phyloP scores from a whole-genome alignment of 2,113 vertebrate species.

The Cinclus mexicanus region DNA sequence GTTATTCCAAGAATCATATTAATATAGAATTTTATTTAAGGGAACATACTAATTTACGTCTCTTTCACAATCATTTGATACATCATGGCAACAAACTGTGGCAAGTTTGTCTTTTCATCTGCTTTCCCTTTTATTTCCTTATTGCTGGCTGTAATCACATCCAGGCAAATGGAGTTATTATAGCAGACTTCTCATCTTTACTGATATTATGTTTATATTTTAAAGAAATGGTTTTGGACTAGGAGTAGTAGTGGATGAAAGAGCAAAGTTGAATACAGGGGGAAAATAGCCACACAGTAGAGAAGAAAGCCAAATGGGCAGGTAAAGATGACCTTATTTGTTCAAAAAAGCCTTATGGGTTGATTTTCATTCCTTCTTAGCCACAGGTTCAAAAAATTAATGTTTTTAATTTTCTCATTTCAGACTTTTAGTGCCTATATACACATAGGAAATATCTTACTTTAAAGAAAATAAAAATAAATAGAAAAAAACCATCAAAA shows the following conservation, averaged over 20 bases:
- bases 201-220: neutral
- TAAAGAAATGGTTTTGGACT: conserved; percentile 2
- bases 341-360: neutral
- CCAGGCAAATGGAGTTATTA: neutral
- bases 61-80: neutral
- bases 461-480: neutral
- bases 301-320: neutral
- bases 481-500: neutral
- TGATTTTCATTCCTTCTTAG: neutral
- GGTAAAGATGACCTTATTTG: neutral
- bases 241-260: neutral
- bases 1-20: neutral
- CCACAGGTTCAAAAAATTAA: conserved; percentile 18
- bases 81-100: neutral
- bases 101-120: neutral
- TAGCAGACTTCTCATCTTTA: neutral
- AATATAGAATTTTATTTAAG: neutral
- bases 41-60: neutral
- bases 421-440: neutral
- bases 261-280: neutral
- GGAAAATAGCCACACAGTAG: neutral
- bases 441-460: neutral
- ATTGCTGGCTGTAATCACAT: neutral
- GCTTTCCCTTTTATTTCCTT: neutral
- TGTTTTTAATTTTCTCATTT: conserved; percentile 48